Percentiles rank a stretch among this genome's conserved stretches.
phyloP scores from a whole-genome alignment of 2,113 vertebrate species.

The Heptranchias perlo region DNA sequence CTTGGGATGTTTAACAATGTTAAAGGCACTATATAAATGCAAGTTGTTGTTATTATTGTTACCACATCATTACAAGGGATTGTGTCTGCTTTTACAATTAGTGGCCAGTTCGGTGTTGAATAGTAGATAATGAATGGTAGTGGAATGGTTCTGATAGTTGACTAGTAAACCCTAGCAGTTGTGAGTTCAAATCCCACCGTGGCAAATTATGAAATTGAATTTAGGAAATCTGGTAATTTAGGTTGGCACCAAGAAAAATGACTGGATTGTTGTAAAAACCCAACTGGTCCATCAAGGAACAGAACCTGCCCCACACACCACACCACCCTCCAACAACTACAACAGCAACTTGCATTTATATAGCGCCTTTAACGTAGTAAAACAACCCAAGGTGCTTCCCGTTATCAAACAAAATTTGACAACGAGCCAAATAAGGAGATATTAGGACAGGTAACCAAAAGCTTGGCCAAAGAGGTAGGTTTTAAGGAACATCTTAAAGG shows the following conservation, averaged over 20 bases:
- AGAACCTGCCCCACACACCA: no score
- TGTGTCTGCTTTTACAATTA: neutral
- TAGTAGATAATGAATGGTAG: no score
- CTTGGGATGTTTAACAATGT: neutral
- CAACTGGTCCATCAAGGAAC: neutral
- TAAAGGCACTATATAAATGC: neutral
- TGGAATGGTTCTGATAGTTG: neutral
- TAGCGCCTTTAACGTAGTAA: no score
- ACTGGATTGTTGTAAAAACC: neutral
- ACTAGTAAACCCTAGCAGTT: no score
- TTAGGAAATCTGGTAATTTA: neutral
- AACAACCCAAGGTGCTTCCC: no score
- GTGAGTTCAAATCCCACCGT: neutral
- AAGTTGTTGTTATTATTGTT: neutral
- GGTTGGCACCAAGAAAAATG: neutral
- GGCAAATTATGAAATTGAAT: neutral
- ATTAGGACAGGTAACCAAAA: no score
- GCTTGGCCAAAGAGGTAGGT: no score
- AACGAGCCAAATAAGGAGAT: no score
- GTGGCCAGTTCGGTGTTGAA: neutral
- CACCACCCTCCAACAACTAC: no score
- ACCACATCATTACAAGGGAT: neutral
- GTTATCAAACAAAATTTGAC: no score
- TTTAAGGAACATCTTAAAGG: no score
- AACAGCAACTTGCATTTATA: no score